Conservation (phyloP, 2,888 invertebrate genomes). For the Drosophila tripunctata region DNA sequence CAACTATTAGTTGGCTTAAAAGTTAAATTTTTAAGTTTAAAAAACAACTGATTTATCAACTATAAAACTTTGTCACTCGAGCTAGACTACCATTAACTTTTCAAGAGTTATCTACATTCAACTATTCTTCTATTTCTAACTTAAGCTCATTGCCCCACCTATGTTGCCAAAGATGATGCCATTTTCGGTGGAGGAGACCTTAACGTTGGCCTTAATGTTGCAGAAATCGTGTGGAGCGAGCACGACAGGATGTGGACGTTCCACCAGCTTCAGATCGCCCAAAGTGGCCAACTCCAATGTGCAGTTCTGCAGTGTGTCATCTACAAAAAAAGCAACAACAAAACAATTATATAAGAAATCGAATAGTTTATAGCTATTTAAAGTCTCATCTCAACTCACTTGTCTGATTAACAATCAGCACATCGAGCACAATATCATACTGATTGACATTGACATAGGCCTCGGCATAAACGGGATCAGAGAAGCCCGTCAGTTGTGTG, state of each 20-base stretch:
- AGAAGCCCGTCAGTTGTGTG: constrained; percentile 98
- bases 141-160: too few relatives aligned
- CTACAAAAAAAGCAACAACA: constrained; percentile 81
- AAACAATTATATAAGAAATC: too few relatives aligned
- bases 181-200: constrained; percentile 99
- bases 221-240: constrained; percentile 98
- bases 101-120: too few relatives aligned
- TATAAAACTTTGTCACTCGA: too few relatives aligned
- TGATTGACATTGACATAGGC: constrained; percentile 99
- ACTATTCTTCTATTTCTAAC: too few relatives aligned
- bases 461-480: constrained; percentile 99
- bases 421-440: constrained; percentile 99
- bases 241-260: constrained; percentile 97
- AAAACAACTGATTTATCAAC: too few relatives aligned
- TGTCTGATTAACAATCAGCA: constrained; percentile 99
- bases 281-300: constrained; percentile 98
- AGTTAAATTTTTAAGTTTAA: too few relatives aligned
- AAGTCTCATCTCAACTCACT: constrained; percentile 84
- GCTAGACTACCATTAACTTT: too few relatives aligned
- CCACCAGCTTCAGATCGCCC: constrained; percentile 98
- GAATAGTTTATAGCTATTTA: too few relatives aligned
- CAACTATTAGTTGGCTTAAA: too few relatives aligned
- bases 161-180: constrained; percentile 99
- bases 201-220: constrained; percentile 99
- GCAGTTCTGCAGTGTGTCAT: constrained; percentile 98